Evolutionary conservation across 1,140 invertebrate genomes (phyloP), one percentile per base, ranked within the genome.

Genomic region (Pomacea maculata): DNA sequence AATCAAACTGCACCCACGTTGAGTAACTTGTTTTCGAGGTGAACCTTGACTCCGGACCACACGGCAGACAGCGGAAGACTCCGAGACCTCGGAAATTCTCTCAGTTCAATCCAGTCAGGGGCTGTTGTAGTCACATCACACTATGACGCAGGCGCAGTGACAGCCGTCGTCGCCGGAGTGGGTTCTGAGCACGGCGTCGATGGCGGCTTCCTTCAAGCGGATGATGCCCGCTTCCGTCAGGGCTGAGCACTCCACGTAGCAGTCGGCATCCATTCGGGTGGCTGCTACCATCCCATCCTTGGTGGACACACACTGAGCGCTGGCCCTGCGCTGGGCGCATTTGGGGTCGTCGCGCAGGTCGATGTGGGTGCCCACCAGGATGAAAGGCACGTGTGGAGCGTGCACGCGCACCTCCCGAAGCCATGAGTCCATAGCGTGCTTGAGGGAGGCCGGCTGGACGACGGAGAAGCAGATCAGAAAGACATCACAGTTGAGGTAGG

Each of bases 401-500:
- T 94, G 92, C 81, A 93, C 92, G 55, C 94, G 92, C 34, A 93
- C 89, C 88, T 93, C 93, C 21, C 91, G 91, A 83, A 91, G 89
- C 92, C 92, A 90, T 92, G 98, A 99, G 81, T 97, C 97, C 87
- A 97, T 93, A 74, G 99, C 97, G 92, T 99, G 99, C 92, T 98
- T 97, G 92, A 99, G 98, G 82, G 97, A 98, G 14, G 98, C 97
- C 79, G 98, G 98, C 82, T 97, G 98, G 71, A 99, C 97, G 83
- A 99, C 98, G 86, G 98, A 99, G 92, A 99, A 99, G 93, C 98
- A 99, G 72, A 99, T 97, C 82, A 99, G 94, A 93, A 99, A 99
- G 74, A 99, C 98, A 92, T 99, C 98, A 75, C 97, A 98, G 91
- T 99, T 97, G 86, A 97, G 97, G 92, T 99, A 99, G 54, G 96